Conservation (phyloP, 2,888 invertebrate species). For the Malachius bipustulatus region DNA sequence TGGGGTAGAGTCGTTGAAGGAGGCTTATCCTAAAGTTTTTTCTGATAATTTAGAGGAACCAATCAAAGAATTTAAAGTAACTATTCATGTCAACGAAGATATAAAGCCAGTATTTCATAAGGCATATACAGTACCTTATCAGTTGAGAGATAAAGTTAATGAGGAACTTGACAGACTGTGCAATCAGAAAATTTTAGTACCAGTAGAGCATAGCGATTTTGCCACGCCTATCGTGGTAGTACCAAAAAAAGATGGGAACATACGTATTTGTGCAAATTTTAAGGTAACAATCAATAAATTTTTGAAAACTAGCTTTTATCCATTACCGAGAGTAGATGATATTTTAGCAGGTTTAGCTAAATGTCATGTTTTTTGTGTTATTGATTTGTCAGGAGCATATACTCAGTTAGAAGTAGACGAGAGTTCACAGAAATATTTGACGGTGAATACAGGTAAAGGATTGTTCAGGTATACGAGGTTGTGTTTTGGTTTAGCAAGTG, state of each 20-base stretch:
- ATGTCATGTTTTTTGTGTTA: conserved; percentile 16
- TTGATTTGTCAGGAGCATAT: conserved; percentile 20
- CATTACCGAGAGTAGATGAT: conserved; percentile 22
- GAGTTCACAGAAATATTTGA: conserved; percentile 14
- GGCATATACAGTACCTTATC: neutral
- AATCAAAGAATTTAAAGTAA: neutral
- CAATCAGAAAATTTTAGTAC: conserved; percentile 13
- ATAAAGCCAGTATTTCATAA: neutral
- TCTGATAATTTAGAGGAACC: neutral
- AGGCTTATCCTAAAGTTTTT: neutral
- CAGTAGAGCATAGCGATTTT: conserved; percentile 18
- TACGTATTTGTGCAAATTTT: conserved; percentile 23
- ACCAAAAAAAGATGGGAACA: conserved; percentile 16
- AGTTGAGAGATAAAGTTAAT: conserved; percentile 13
- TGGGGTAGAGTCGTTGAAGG: neutral
- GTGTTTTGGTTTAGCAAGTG: conserved; percentile 19
- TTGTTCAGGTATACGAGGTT: conserved; percentile 17
- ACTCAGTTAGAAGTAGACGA: conserved; percentile 16
- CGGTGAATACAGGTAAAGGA: conserved; percentile 19
- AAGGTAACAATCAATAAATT: conserved; percentile 20
- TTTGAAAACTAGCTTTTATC: conserved; percentile 20
- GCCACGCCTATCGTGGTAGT: conserved; percentile 23
- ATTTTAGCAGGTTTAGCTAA: conserved; percentile 20
- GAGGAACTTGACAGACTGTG: conserved; percentile 15
- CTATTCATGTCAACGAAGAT: conserved; percentile 5